A percentile compares a stretch with the other conserved stretches of the same genome.
These are phyloP conservation scores for Venusia cambrica DNA, from an alignment of 2,888 invertebrate species.

Conservation along the genomic window DNA sequence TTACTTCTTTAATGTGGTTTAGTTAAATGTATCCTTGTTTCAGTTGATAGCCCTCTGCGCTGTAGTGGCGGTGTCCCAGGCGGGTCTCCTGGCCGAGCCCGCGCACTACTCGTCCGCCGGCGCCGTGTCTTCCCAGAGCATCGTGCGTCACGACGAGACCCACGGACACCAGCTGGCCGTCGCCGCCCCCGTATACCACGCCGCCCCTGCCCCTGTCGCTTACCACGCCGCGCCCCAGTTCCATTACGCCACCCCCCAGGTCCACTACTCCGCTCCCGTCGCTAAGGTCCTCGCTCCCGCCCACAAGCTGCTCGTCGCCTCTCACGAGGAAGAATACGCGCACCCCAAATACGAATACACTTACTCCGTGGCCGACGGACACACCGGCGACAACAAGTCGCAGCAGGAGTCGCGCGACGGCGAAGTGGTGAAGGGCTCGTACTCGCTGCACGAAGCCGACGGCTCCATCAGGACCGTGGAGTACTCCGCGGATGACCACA, in stretches of 20 bases:
- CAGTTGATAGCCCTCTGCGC: conserved; percentile 42
- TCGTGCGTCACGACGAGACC: conserved; percentile 56
- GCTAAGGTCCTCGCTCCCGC: conserved; percentile 41
- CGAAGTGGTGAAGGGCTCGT: conserved; percentile 77
- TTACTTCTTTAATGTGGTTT: too few species aligned
- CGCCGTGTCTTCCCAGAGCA: conserved; percentile 62
- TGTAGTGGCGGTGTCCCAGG: conserved; percentile 37
- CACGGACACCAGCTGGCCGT: conserved; percentile 30
- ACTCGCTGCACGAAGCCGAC: conserved; percentile 79
- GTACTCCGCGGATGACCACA: conserved; percentile 78
- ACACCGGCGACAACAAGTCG: conserved; percentile 80
- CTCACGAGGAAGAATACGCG: too few species aligned
- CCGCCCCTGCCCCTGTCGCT: conserved; percentile 43
- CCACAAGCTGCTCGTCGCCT: too few species aligned
- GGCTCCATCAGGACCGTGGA: conserved; percentile 79
- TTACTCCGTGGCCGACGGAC: conserved; percentile 79
- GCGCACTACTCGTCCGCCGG: conserved; percentile 64
- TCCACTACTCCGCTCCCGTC: conserved; percentile 26
- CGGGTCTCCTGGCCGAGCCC: conserved; percentile 39
- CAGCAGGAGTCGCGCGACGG: conserved; percentile 78
- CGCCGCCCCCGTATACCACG: conserved; percentile 38
- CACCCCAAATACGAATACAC: conserved; percentile 74
- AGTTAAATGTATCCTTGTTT: too few species aligned
- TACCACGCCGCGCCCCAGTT: conserved; percentile 37
- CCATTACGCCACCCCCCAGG: conserved; percentile 35